Conservation (phyloP, 2,113 vertebrate species). For the Pagrus major region DNA sequence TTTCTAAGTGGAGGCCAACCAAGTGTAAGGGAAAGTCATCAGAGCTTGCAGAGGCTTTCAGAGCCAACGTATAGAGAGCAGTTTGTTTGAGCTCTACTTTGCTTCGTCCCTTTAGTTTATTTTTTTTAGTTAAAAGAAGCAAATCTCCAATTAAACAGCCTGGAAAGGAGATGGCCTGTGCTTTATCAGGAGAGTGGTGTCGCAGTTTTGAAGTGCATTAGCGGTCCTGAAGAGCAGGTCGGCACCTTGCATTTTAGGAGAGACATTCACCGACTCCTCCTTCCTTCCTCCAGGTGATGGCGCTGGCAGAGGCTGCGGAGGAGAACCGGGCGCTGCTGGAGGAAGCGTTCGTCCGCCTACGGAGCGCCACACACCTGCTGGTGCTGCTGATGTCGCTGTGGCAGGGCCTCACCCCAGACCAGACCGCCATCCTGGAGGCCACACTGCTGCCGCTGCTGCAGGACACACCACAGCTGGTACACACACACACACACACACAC, state of each 20-base stretch:
- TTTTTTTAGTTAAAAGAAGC: slow-evolving; percentile 33
- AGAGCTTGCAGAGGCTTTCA: not conserved
- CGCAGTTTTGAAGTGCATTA: no score
- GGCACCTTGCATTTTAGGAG: no score
- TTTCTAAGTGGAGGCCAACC: not conserved
- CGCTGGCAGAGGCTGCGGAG: slow-evolving; percentile 91
- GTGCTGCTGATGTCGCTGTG: slow-evolving; percentile 91
- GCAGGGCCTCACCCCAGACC: slow-evolving; percentile 90
- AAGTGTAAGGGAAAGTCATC: not conserved
- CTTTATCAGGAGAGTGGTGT: slow-evolving; percentile 7
- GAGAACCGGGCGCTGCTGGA: slow-evolving; percentile 88
- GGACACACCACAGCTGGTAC: slow-evolving; percentile 92
- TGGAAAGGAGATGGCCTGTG: slow-evolving; percentile 24
- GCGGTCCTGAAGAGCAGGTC: no score
- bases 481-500: slow-evolving; percentile 34
- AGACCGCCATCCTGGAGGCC: slow-evolving; percentile 90
- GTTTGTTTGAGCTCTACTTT: slow-evolving; percentile 21
- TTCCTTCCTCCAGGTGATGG: slow-evolving; percentile 87
- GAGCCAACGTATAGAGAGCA: not conserved
- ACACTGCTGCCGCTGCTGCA: slow-evolving; percentile 90
- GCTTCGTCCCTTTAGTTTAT: slow-evolving; percentile 14
- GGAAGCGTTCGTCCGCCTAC: slow-evolving; percentile 88
- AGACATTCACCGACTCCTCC: not conserved
- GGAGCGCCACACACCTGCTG: slow-evolving; percentile 90
- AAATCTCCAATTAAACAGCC: slow-evolving; percentile 21